Base-by-base conservation (phyloP, 2,888 invertebrate genomes). In the Harpalus rubripes region DNA sequence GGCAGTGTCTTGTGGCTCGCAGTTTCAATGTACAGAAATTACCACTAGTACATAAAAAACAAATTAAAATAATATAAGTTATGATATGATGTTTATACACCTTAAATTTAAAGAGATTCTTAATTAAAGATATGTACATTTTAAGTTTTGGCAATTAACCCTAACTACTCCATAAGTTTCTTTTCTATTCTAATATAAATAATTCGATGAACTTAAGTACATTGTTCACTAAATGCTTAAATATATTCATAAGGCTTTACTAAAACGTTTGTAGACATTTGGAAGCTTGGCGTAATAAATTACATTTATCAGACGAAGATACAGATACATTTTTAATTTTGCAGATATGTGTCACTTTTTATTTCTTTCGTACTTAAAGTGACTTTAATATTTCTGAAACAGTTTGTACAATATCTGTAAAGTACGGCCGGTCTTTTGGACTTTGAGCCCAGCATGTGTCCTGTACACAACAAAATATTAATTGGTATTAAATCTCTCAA, bases 391-490 rank as follows among this genome's bases (percentile, higher is more conserved):
- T 91, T 87, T 93, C 93, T 82, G 91, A 91, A 72, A 93, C 90
- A 87, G 92, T 92, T 86, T 91, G 90, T 18, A 92, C 92, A 16
- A 95, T 91, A 44, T 94, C 93, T 0, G 94, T 91, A 89, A 96
- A 95, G 7, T 94, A 94, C 0, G 95, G 95, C 86, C 96, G 91
- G 81, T 94, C 94, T 3, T 94, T 90, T 0, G 95, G 95, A n/a
- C 94, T 94, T 15, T 91, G 91, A 85, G 93, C 93, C 95, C 95
- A 95, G 87, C 95, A 95, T 6, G 92, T 92, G 88, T 92, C 92
- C 92, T 95, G 92, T 7, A 88, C 81, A 86, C 8, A 85, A 32
- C 32, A 32, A 32, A 32, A 32, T 32, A 32, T 32, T 32, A 32
- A 32, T 32, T 32, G 5, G 22, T 22, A 22, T 1, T 22, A 22